A percentile compares a stretch with the other conserved stretches of the same genome.
Evolutionary conservation across 2,797 vertebrate species (phyloP).

Genomic region (Amphiprion clarkii): DNA sequence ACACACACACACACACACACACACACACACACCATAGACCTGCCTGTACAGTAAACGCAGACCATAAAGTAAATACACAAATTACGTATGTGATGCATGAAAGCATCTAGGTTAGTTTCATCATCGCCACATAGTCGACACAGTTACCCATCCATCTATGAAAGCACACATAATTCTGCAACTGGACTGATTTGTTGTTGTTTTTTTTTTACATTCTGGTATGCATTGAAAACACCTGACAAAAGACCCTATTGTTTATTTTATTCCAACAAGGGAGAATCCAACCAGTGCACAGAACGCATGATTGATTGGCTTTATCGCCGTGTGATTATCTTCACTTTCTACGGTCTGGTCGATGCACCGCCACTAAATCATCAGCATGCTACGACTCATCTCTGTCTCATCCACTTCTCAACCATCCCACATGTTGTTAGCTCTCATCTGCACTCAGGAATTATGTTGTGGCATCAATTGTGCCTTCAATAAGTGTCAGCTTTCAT

Average conservation of each 20-base stretch:
- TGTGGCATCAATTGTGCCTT: constrained; percentile 23
- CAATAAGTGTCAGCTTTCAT: constrained; percentile 30
- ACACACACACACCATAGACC: neutral
- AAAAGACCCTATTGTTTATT: constrained; percentile 62
- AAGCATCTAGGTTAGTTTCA: neutral
- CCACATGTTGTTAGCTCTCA: constrained; percentile 45
- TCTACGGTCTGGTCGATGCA: constrained; percentile 42
- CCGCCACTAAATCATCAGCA: constrained; percentile 57
- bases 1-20: too few species aligned
- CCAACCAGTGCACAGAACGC: constrained; percentile 16
- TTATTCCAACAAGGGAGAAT: constrained; percentile 46
- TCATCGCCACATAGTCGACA: neutral
- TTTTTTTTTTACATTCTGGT: constrained; percentile 29
- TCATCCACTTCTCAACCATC: constrained; percentile 49
- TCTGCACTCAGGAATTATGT: constrained; percentile 21
- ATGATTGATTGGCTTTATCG: constrained; percentile 60
- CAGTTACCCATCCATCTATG: constrained; percentile 11
- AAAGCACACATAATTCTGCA: constrained; percentile 17
- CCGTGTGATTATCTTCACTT: constrained; percentile 57
- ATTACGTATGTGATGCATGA: neutral
- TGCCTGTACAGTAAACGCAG: neutral
- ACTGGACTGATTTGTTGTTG: constrained; percentile 17
- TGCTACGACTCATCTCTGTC: constrained; percentile 26
- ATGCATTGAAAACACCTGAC: constrained; percentile 41
- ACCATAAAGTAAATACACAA: neutral